A percentile compares a stretch with the other conserved stretches of the same genome.
Conservation (phyloP, 2,888 invertebrate genomes). For the Ochropacha duplaris region DNA sequence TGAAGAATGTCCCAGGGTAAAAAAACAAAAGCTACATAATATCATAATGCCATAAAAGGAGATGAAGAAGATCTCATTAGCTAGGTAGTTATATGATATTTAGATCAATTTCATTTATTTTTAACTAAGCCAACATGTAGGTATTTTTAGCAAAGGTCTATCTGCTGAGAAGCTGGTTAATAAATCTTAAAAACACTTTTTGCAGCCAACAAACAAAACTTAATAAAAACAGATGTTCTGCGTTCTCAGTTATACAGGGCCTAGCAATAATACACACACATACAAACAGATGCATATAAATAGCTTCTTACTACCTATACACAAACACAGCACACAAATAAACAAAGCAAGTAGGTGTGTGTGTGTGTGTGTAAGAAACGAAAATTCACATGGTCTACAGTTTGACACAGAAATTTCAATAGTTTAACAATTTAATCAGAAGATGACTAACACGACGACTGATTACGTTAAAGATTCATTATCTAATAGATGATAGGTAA, state of each 20-base stretch:
- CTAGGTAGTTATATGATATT: too few relatives aligned
- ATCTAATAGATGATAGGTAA: not conserved
- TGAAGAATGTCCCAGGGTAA: not conserved
- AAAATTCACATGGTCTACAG: not conserved
- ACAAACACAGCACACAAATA: constrained; percentile 12
- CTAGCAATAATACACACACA: too few relatives aligned
- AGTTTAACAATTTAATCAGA: constrained; percentile 22
- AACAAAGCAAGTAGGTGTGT: too few relatives aligned
- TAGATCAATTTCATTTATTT: not conserved
- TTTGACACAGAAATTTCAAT: constrained; percentile 21
- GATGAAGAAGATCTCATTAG: too few relatives aligned
- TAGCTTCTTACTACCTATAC: constrained; percentile 18
- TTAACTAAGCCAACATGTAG: constrained; percentile 9
- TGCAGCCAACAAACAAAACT: constrained; percentile 29
- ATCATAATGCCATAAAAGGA: too few relatives aligned
- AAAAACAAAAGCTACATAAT: too few relatives aligned
- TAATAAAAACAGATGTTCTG: constrained; percentile 44
- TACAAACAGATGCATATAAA: constrained; percentile 25
- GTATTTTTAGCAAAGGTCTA: constrained; percentile 18
- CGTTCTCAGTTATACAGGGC: not conserved
- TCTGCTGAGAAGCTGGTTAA: constrained; percentile 11
- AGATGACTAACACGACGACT: constrained; percentile 14
- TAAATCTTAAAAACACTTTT: constrained; percentile 40
- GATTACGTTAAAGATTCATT: constrained; percentile 11
- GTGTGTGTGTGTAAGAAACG: constrained; percentile 3